Base-by-base conservation (phyloP, 1,140 invertebrate species). In the Achroia grisella region DNA sequence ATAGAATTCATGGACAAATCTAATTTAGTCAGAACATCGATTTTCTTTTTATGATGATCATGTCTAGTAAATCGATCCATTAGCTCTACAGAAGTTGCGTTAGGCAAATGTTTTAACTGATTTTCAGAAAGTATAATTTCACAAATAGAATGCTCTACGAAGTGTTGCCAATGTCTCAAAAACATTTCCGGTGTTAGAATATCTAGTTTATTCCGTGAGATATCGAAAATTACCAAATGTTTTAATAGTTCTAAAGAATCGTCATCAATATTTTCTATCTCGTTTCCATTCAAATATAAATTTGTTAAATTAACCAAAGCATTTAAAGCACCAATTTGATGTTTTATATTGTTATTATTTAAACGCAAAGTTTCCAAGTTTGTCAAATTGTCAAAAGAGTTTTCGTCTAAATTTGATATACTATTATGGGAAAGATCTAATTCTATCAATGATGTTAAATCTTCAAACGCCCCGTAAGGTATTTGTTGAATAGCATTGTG, bases 191-290 rank as follows among this genome's bases (percentile, higher is more conserved):
- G 52, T 12, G 64, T 56, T 12, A 81, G 44, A 29, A 54, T 50
- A 29, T 75, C 52, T 8, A 84, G 39, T 39, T 71, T 36, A 44
- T 84, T 84, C 32, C 50, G 41, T 17, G 80, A 79, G 28, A 82
- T 53, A 43, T 84, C 80, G 15, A 84, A 74, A 1, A 70, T 82
- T 54, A 75, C 64, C 10, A 84, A 62, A 54, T 84, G 69, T 13
- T 63, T 53, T 32, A 81, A 73, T 6, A 69, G 71, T 60, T 73
- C 69, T 1, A 82, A 53, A 1, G 74, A 77, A 34, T 66, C 52
- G 1, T 56, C 58, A 34, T 79, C 64, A 6, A 84, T 62, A 30
- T 71, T 62, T 14, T 68, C 34, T 39, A 84, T 72, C 8, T 78
- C 15, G 47, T 84, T 84, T 4, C 59, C 48, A 46, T 48, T 59